A percentile compares a stretch with the other conserved stretches of the same genome.
Evolutionary conservation across 2,888 invertebrate species (phyloP).

Genomic region (Geotrupes spiniger): DNA sequence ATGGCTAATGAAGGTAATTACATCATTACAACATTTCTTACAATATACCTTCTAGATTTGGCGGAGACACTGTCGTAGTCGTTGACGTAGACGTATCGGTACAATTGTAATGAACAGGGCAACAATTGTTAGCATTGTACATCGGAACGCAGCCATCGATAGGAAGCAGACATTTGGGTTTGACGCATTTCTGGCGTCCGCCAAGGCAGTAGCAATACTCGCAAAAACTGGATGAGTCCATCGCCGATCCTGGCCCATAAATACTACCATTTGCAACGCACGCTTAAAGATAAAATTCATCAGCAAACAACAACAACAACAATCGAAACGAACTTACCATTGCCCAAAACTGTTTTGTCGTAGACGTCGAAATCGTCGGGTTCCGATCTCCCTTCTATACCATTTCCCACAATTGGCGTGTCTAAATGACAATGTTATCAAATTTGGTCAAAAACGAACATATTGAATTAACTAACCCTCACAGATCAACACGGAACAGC

Average conservation of each 20-base stretch:
- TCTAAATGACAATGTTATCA: slow-evolving; percentile 11
- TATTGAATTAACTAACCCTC: slow-evolving; percentile 52
- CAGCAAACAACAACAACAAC: background rate
- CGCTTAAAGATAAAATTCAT: slow-evolving; percentile 57
- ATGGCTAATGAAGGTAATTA: too few relatives aligned
- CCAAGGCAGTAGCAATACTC: slow-evolving; percentile 79
- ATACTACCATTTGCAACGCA: slow-evolving; percentile 69
- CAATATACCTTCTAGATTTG: slow-evolving; percentile 16
- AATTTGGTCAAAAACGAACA: background rate
- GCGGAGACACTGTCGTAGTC: slow-evolving; percentile 34
- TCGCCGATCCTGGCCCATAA: slow-evolving; percentile 79
- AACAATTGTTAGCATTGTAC: slow-evolving; percentile 64
- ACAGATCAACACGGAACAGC: slow-evolving; percentile 78
- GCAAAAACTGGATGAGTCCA: slow-evolving; percentile 75
- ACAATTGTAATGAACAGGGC: slow-evolving; percentile 79
- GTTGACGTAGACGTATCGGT: slow-evolving; percentile 36
- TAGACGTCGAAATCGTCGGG: slow-evolving; percentile 15
- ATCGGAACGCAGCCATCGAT: slow-evolving; percentile 68
- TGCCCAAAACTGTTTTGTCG: slow-evolving; percentile 7
- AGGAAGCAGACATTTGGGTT: slow-evolving; percentile 75
- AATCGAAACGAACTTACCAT: background rate
- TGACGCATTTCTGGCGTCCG: slow-evolving; percentile 71
- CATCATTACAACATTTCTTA: too few relatives aligned
- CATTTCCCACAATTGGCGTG: slow-evolving; percentile 7
- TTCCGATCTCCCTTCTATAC: slow-evolving; percentile 15